Base-by-base conservation (phyloP, 2,113 vertebrate genomes). In the Erythrocercus mccallii region DNA sequence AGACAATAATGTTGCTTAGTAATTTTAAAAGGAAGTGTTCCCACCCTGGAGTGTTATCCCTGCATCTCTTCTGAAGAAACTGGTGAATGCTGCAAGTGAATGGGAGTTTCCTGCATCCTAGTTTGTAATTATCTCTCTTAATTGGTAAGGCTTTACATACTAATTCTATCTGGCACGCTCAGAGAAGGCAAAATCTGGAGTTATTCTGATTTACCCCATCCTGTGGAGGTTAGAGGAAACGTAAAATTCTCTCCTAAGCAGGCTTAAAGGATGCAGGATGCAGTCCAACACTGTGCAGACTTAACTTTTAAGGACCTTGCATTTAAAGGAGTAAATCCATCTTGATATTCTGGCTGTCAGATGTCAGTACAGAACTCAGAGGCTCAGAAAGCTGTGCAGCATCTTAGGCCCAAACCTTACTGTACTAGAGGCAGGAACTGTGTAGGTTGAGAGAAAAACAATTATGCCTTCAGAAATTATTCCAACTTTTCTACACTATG, bases 21-120 rank as follows among this genome's bases (percentile, higher is more conserved):
- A 92, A 95, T 81, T 93, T 86, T 38, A 93, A 94, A 94, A 71
- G 92, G 94, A 97, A 96, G 77, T 58, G 74, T 92, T 93, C 71
- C 90, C 79, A 95, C 74, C 86, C 77, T 3, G 4, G 45, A 86
- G 69, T 76, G 83, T 68, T 95, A 84, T 90, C 76, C 77, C 61
- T 89, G 62, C 68, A 91, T 86, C 90, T 96, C 25, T 61, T 92
- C 90, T 91, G 80, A 87, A 89, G 90, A 86, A 88, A 92, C 35
- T 54, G 51, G 62, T 91, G 70, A 96, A 83, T 92, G 60, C 86
- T 96, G 85, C 85, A 95, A 94, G 47, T 91, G 87, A 96, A 96
- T 95, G 53, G 82, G 48, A 84, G 64, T 77, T 92, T 4, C 1
- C 61, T 76, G 69, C 68, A 93, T 78, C 53, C 31, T 25, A 53